These are phyloP conservation scores for Oscheius sp. DNA, from an alignment of 2,888 invertebrate species.

Conservation along the genomic window DNA sequence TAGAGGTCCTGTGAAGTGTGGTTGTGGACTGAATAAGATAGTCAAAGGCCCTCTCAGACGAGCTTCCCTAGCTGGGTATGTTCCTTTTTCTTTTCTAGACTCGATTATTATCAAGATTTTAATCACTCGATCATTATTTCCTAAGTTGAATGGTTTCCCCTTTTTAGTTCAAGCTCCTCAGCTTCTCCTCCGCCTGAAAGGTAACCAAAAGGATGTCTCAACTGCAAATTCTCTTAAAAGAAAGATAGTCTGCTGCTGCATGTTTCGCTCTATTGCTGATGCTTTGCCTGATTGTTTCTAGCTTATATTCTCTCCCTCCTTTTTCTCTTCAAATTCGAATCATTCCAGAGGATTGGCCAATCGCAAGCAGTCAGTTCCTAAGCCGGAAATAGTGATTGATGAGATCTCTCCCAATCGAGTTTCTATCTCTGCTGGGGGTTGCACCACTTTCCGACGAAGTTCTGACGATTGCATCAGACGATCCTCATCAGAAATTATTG, in stretches of 20 bases:
- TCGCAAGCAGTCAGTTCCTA: slow-evolving; percentile 60
- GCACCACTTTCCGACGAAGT: slow-evolving; percentile 66
- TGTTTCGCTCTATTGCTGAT: not conserved
- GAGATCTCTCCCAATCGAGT: slow-evolving; percentile 63
- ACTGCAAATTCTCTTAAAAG: not conserved
- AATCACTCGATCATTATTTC: not conserved
- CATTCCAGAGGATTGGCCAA: slow-evolving; percentile 49
- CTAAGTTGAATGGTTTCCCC: not conserved
- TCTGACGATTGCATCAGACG: slow-evolving; percentile 66
- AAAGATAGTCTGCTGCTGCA: not conserved
- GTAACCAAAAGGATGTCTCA: not conserved
- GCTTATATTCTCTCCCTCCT: not conserved
- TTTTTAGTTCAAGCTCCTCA: slow-evolving; percentile 19
- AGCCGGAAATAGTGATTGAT: slow-evolving; percentile 69
- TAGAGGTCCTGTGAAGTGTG: slow-evolving; percentile 55
- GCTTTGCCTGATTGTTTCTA: not conserved
- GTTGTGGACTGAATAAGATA: slow-evolving; percentile 61
- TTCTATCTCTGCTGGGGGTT: slow-evolving; percentile 67
- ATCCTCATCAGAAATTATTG: slow-evolving; percentile 66
- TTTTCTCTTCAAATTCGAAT: not conserved
- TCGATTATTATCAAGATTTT: not conserved
- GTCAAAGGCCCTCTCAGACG: slow-evolving; percentile 51
- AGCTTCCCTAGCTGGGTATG: slow-evolving; percentile 51
- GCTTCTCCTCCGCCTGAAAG: slow-evolving; percentile 7
- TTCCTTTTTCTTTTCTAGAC: slow-evolving; percentile 6